Base-by-base conservation (phyloP, 2,888 invertebrate species). In the Cylloceria caligata region DNA sequence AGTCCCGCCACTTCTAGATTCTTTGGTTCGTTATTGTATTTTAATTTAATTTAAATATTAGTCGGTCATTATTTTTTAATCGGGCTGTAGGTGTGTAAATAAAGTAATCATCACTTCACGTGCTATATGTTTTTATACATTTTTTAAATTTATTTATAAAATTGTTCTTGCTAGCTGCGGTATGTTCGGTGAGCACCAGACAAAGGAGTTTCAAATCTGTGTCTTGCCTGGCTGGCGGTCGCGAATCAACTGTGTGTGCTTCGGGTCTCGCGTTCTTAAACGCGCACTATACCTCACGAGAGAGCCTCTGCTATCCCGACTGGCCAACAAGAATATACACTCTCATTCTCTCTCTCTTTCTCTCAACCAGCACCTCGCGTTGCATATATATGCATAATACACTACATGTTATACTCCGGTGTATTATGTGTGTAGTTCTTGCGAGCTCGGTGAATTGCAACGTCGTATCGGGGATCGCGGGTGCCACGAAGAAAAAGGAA, bases 171-270 rank as follows among this genome's bases (percentile, higher is more conserved):
- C 16, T 4, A 16, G 34, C 16, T 60, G 36, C 34, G 16, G 27
- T n/a, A 3, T 13, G 24, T 57, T 4, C n/a, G 13, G n/a, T 24
- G 16, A 49, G 49, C 62, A 75, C 68, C 69, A 79, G 60, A 71
- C 34, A 78, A 82, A 67, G 55, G 55, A 64, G 27, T 45, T 71
- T 71, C 62, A 65, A 67, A 78, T 64, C 60, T 62, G 64, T 76
- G 78, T 89, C 88, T 87, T 88, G 89, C 89, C 87, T 84, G 90
- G 88, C 81, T 91, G 90, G 87, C 90, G 89, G 89, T 87, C 91
- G 90, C 91, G 89, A 90, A 89, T 90, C 88, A 85, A 91, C 90
- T 90, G 90, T 88, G 87, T 88, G 86, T 85, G 88, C 88, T 88
- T 85, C 85, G 85, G 80, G 85, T 83, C 77, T 81, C 69, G 83